Conservation (phyloP, 2,888 invertebrate genomes). For the Rhabditoides inermis region DNA sequence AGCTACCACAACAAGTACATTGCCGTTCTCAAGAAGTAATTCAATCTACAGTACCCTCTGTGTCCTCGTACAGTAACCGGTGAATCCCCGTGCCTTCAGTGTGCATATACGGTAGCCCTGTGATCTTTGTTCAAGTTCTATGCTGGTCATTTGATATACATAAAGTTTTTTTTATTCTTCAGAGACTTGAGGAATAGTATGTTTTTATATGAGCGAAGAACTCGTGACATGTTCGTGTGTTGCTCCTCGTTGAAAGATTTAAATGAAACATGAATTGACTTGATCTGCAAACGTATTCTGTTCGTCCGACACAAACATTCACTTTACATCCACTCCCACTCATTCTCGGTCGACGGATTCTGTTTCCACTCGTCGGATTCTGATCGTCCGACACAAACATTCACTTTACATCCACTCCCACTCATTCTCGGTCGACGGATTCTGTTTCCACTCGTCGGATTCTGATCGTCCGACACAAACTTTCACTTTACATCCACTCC, state of each 20-base stretch:
- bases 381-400: no score
- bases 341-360: no score
- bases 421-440: no score
- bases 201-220: background rate
- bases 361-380: no score
- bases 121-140: no score
- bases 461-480: no score
- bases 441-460: no score
- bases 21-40: slow-evolving; percentile 19
- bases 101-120: no score
- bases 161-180: background rate
- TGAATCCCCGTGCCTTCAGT: background rate
- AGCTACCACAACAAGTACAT: slow-evolving; percentile 37
- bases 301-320: no score
- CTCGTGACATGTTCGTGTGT: background rate
- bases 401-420: no score
- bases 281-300: background rate
- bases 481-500: no score
- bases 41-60: background rate
- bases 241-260: slow-evolving; percentile 2
- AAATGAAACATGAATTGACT: background rate
- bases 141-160: background rate
- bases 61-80: background rate
- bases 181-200: background rate
- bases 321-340: no score